Percentiles rank a stretch among this genome's conserved stretches.
Evolutionary conservation across 2,797 vertebrate species (phyloP).

Genomic region (Melanotaenia pygmaea): DNA sequence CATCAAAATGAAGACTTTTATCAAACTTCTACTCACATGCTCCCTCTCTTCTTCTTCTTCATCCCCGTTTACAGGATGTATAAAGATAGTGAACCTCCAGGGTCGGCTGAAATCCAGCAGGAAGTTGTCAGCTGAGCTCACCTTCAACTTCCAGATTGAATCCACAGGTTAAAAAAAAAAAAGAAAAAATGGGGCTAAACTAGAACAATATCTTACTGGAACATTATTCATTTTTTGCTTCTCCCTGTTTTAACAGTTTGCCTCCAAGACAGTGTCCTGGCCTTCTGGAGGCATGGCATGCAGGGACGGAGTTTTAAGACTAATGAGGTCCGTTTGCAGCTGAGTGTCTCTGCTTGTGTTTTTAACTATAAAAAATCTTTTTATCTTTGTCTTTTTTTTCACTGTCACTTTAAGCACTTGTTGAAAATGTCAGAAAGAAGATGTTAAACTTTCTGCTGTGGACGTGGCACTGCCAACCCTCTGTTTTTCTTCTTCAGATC

Average conservation of each 20-base stretch:
- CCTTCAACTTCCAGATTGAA: slow-evolving; percentile 96
- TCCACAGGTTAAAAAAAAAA: slow-evolving; percentile 85
- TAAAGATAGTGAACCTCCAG: slow-evolving; percentile 96
- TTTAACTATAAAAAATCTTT: no score
- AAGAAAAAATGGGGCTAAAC: no score
- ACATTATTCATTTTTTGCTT: no score
- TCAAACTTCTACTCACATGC: not conserved
- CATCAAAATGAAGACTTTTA: not conserved
- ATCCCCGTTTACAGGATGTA: slow-evolving; percentile 83
- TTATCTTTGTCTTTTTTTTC: no score
- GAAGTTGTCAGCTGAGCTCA: slow-evolving; percentile 93
- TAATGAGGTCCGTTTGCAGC: slow-evolving; percentile 85
- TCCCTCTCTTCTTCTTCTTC: not conserved
- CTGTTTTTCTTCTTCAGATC: slow-evolving; percentile 81
- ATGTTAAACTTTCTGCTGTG: not conserved
- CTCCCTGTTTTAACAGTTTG: slow-evolving; percentile 83
- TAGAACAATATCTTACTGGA: not conserved
- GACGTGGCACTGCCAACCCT: not conserved
- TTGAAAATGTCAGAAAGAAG: not conserved
- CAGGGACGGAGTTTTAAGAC: slow-evolving; percentile 98
- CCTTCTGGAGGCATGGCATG: slow-evolving; percentile 99
- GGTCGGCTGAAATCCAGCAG: slow-evolving; percentile 95
- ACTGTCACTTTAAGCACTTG: no score
- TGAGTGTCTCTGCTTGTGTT: not conserved
- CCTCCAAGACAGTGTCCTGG: slow-evolving; percentile 96